These are phyloP conservation scores for Crotalus tigris DNA, from an alignment of 2,113 vertebrate genomes.

Conservation along the genomic window DNA sequence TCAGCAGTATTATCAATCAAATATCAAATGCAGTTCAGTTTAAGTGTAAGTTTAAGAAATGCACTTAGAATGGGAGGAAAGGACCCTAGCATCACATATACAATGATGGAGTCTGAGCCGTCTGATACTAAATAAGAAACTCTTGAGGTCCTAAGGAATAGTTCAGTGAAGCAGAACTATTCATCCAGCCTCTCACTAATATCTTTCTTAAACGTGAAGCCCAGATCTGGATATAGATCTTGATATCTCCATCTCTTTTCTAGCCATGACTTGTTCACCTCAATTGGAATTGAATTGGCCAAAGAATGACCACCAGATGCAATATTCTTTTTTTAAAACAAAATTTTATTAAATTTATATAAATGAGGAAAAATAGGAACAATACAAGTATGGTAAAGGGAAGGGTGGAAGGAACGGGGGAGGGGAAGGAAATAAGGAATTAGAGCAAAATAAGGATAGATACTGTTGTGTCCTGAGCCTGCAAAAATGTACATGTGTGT, in stretches of 20 bases:
- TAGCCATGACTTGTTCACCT: background rate
- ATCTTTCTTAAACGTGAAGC: background rate
- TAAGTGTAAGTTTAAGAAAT: background rate
- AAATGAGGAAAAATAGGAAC: too few relatives aligned
- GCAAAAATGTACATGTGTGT: too few relatives aligned
- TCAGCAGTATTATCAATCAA: background rate
- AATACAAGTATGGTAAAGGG: too few relatives aligned
- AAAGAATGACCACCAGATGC: background rate
- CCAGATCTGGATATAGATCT: background rate
- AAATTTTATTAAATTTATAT: too few relatives aligned
- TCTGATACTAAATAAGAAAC: background rate
- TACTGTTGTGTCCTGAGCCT: too few relatives aligned
- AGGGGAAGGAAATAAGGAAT: too few relatives aligned
- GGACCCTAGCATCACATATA: background rate
- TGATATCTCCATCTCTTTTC: background rate
- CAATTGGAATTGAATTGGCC: background rate
- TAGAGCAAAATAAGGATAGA: too few relatives aligned
- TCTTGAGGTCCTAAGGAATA: background rate
- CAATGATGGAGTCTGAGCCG: background rate
- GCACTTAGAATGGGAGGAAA: background rate
- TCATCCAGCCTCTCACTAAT: background rate
- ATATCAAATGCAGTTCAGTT: background rate
- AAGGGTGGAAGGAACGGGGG: too few relatives aligned
- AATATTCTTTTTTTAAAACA: too few relatives aligned
- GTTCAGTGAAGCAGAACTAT: background rate